Evolutionary conservation across 2,888 invertebrate genomes (phyloP), one percentile per base, ranked within the genome.

Genomic region (Apoderus coryli): DNA sequence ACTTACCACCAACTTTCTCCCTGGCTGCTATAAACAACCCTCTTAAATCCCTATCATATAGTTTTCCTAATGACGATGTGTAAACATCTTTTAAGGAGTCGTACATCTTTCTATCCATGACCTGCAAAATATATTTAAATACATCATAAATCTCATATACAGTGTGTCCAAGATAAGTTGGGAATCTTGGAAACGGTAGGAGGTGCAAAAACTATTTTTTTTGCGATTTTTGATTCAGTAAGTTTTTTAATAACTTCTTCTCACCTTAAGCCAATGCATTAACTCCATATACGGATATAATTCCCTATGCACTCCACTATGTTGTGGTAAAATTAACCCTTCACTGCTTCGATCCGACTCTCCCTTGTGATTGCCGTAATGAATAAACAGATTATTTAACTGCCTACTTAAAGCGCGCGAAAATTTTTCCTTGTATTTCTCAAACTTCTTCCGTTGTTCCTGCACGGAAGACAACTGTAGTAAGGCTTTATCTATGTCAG

Each of bases 371-470:
- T 69, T 69, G 30, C 72, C 92, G 63, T 90, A 74, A 61, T 95
- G 90, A 48, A 92, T 88, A 45, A 96, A 89, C 29, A 89, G 67
- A 63, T 95, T 93, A 56, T 92, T 92, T 29, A 96, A 66, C 57
- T 95, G 90, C 11, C 90, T 72, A 36, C 82, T 79, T 31, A 95
- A 72, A 25, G 79, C 75, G 32, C 77, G 72, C 1, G 88, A 79
- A 55, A 89, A 88, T 53, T 76, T 76, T 19, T 71, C 70, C 49
- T 76, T 75, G 48, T 79, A 69, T 49, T 77, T 79, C 38, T 80
- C 78, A 41, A 85, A 74, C 25, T 76, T 68, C 47, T 76, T 72
- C 44, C 72, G 69, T 53, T 86, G 86, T 53, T 86, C 85, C 48
- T 78, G 75, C 1, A 84, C 79, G 9, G 85, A 84, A 25, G 71